Conservation (phyloP, 2,797 vertebrate genomes). For the Oryzias sinensis region DNA sequence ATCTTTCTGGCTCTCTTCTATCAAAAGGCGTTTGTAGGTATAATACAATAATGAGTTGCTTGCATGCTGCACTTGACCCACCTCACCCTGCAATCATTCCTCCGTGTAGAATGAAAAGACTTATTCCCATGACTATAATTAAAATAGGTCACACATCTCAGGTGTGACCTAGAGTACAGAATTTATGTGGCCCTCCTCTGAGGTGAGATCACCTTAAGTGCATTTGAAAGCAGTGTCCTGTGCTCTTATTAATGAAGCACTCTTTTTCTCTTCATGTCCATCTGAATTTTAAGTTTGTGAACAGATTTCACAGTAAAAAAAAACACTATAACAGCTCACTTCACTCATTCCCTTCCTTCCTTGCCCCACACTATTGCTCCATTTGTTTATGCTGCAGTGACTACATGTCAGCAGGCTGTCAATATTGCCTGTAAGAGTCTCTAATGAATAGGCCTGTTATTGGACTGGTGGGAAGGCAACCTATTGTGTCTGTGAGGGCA, state of each 20-base stretch:
- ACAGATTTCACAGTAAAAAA: slow-evolving; percentile 36
- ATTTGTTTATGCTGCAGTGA: slow-evolving; percentile 72
- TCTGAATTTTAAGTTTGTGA: slow-evolving; percentile 12
- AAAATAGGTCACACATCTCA: slow-evolving; percentile 27
- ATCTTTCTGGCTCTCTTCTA: slow-evolving; percentile 17
- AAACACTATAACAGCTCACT: slow-evolving; percentile 41
- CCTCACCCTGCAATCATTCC: slow-evolving; percentile 36
- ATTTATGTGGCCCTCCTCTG: slow-evolving; percentile 28
- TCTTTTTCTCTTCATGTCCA: slow-evolving; percentile 5
- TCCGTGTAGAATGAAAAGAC: slow-evolving; percentile 24
- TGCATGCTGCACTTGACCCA: slow-evolving; percentile 32
- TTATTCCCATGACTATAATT: slow-evolving; percentile 42
- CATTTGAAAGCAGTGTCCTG: slow-evolving; percentile 1
- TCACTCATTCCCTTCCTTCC: slow-evolving; percentile 23
- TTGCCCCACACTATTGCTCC: slow-evolving; percentile 46
- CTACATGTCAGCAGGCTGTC: slow-evolving; percentile 75
- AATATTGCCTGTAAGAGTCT: slow-evolving; percentile 76
- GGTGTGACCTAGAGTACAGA: slow-evolving; percentile 25
- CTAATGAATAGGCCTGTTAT: slow-evolving; percentile 81
- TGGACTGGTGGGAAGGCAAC: slow-evolving; percentile 70
- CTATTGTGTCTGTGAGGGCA: slow-evolving; percentile 61
- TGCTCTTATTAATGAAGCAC: slow-evolving; percentile 2
- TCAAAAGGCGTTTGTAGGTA: slow-evolving; percentile 3
- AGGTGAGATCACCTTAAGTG: slow-evolving; percentile 7
- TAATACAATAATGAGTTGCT: slow-evolving; percentile 15